Evolutionary conservation across 2,888 invertebrate species (phyloP), one percentile per base, ranked within the genome.

Genomic region (Drosophila testacea): DNA sequence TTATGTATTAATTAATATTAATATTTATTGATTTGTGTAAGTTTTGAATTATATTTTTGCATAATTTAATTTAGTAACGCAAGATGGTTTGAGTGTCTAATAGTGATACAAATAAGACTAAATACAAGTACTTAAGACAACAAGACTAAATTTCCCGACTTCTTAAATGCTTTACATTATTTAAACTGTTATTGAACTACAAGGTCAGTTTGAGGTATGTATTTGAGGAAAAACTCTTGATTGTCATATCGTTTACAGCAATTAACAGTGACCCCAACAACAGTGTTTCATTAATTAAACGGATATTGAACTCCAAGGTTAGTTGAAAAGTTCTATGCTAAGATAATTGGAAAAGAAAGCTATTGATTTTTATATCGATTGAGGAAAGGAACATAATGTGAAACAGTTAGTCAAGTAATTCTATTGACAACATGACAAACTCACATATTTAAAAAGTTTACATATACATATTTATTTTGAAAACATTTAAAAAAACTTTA

Each of bases 281-380:
- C 11, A 22, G 39, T 11, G 11, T 42, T 16, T 4, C 6, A n/a
- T 34, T 13, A 36, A 55, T 55, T 55, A 55, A 55, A 44, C 22
- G 55, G 44, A 10, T 44, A 34, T 55, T 55, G 44, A 44, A 44
- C 42, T 27, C n/a, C 38, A 57, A 30, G 48, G 46, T 28, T 13
- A 36, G 5, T 27, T 30, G 6, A 28, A 38, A 47, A 55, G 32
- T 42, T 55, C 13, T 5, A 13, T 7, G 28, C 13, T 3, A 9
- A 28, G 7, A 1, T 36, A 42, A 13, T 41, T 41, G 16, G 22
- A 22, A 32, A 42, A 32, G 30, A 10, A 42, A 54, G 30, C n/a
- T 69, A 69, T 50, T 42, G 50, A 62, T 55, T 68, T 44, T 5
- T 4, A 34, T 68, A 62, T 68, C 44, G 69, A 68, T 55, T 34